Percentiles rank a stretch among this genome's conserved stretches.
Conservation (phyloP, 2,797 vertebrate genomes). For the Orientallactaga sibirica region DNA sequence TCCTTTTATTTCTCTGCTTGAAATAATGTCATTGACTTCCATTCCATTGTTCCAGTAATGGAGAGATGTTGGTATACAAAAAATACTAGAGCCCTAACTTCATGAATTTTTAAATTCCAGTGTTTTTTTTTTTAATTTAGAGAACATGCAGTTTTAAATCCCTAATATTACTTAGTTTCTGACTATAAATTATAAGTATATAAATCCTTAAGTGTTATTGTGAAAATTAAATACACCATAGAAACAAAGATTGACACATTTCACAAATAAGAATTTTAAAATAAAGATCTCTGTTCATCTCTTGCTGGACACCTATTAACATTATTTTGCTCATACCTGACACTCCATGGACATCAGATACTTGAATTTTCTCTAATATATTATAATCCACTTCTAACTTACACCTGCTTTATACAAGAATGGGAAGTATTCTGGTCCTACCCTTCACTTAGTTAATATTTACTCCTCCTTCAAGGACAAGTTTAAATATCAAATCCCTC, state of each 20-base stretch:
- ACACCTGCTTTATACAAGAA: neutral
- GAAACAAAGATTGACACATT: neutral
- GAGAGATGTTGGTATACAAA: neutral
- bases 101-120: neutral
- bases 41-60: neutral
- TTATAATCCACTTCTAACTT: neutral
- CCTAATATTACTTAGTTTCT: neutral
- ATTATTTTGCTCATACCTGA: neutral
- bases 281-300: neutral
- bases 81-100: neutral
- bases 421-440: neutral
- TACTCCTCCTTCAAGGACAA: constrained; percentile 13
- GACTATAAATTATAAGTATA: neutral
- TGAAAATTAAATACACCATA: neutral
- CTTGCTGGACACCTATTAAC: neutral
- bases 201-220: neutral
- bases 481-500: constrained; percentile 56
- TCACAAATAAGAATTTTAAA: neutral
- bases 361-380: neutral
- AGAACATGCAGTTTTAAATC: neutral
- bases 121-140: neutral
- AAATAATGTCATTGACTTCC: neutral
- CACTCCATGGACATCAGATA: neutral
- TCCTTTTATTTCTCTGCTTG: neutral
- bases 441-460: constrained; percentile 55